Base-by-base conservation (phyloP, 53 echinoderm and acorn worm species). In the Antedon mediterranea region DNA sequence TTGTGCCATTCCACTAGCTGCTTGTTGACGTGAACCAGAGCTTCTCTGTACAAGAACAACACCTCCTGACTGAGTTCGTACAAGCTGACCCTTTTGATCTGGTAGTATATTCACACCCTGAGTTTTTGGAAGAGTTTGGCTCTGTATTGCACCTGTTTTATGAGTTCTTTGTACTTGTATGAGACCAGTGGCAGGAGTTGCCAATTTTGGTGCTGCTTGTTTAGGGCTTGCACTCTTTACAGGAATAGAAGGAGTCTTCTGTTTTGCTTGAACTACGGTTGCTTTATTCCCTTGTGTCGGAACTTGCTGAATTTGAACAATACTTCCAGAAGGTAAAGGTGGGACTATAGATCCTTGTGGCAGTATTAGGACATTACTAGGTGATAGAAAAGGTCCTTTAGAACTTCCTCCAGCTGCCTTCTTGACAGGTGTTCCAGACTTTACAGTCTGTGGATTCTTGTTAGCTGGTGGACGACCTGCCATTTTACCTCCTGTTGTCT, bases 301-400 rank as follows among this genome's bases (percentile, higher is more conserved):
- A 33, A 94, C 94, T 33, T 92, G 97, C 73, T 97, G 97, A 75
- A 97, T 97, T 77, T 97, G 97, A 32, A 97, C 97, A 32, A 97
- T 92, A 73, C 97, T 97, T 1, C 97, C 97, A 32, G 97, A 92
- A 1, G 91, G 97, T 5, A 97, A 80, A 30, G 91, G 89, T 0
- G 97, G 97, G 33, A 97, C 91, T n/a, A 91, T 97, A 72, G 97
- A 91, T 13, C 97, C 97, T 75, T 92, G 92, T 20, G 97, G 97
- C 32, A 97, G 75, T 30, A 97, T 89, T 18, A 97, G 78, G 3
- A 97, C 97, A 86, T 97, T 97, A 83, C 97, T 91, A 28, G 97
- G 97, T 26, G 97, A 91, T 20, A 94, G 85, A 80, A 94, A 94
- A 28, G 94, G 89, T 5, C 86, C 71, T 71, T 86, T 86, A 34